These are phyloP conservation scores for Lasiurus borealis DNA, from an alignment of 2,113 vertebrate species.

Conservation along the genomic window DNA sequence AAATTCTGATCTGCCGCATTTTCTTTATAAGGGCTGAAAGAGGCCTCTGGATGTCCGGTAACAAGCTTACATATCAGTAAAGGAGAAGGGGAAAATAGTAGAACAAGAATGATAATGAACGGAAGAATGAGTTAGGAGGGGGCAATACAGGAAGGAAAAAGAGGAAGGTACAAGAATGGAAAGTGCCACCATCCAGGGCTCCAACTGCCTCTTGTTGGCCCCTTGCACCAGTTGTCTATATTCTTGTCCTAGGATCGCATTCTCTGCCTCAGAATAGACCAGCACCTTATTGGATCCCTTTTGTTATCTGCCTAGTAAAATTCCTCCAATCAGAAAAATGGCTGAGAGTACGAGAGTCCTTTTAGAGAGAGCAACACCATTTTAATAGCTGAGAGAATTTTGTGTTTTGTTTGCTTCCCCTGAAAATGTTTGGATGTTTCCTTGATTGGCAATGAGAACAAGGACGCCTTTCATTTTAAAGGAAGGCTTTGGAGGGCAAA, in stretches of 20 bases:
- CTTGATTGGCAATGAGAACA: slow-evolving; percentile 55
- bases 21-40: background rate
- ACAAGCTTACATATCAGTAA: background rate
- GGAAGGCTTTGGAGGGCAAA: slow-evolving; percentile 40
- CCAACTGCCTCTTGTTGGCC: background rate
- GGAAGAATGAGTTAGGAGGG: background rate
- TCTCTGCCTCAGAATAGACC: slow-evolving; percentile 14
- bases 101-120: background rate
- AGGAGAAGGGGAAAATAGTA: background rate
- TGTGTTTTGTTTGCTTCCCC: slow-evolving; percentile 31
- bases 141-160: background rate
- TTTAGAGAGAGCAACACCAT: background rate
- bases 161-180: background rate
- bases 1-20: background rate
- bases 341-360: background rate
- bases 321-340: background rate
- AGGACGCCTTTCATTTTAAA: slow-evolving; percentile 67
- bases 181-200: background rate
- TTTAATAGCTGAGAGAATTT: slow-evolving; percentile 37
- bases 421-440: slow-evolving; percentile 30
- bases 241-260: background rate
- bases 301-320: background rate
- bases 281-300: background rate
- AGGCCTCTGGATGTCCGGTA: background rate
- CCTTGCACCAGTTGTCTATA: fast-evolving